phyloP scores from a whole-genome alignment of 2,797 vertebrate genomes.

The Rallus crepitans region DNA sequence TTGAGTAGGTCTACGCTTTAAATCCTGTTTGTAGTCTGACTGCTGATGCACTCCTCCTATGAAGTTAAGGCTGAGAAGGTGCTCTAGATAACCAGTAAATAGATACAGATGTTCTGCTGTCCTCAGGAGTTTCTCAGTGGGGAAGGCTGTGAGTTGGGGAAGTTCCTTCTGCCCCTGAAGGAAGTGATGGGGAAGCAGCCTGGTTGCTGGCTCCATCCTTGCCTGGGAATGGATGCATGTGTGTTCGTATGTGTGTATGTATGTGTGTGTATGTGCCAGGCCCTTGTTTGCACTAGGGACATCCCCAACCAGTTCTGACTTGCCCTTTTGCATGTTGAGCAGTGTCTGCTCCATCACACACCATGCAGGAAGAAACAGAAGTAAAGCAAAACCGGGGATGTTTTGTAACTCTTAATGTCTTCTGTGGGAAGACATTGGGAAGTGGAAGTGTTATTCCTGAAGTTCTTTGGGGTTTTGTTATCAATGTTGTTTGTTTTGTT shows the following conservation, averaged over 20 bases:
- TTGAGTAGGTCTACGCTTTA: not conserved
- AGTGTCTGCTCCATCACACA: not conserved
- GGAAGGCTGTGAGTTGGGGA: not conserved
- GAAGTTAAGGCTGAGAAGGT: not conserved
- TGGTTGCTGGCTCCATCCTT: not conserved
- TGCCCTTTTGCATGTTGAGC: fast-evolving
- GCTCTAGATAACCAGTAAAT: not conserved
- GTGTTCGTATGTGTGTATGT: fast-evolving
- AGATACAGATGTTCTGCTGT: not conserved
- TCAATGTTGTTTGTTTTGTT: not conserved
- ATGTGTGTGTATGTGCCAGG: fast-evolving
- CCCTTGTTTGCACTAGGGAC: not conserved
- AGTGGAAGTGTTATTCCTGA: not conserved
- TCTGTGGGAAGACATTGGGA: not conserved
- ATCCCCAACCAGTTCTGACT: not conserved
- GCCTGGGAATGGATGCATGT: not conserved
- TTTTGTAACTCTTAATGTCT: not conserved
- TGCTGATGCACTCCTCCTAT: not conserved
- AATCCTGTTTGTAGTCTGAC: not conserved
- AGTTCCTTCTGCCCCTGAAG: not conserved
- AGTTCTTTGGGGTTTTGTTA: not conserved
- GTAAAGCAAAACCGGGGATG: not conserved
- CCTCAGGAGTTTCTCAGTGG: not conserved
- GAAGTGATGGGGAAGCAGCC: not conserved
- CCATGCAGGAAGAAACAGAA: not conserved